Conservation (phyloP, 1,140 invertebrate genomes). For the Bombus turneri region DNA sequence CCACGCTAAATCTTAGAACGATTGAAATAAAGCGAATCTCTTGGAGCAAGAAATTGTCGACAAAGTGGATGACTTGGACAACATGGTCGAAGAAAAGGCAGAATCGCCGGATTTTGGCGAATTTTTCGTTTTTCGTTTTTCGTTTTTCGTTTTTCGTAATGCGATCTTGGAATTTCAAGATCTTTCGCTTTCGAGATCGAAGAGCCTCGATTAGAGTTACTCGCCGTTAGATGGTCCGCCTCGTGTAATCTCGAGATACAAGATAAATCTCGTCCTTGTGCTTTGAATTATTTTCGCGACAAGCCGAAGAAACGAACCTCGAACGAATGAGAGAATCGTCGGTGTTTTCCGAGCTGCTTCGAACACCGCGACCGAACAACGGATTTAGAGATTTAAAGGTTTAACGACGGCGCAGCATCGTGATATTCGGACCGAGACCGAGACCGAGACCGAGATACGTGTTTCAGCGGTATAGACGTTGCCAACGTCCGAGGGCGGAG, state of each 20-base stretch:
- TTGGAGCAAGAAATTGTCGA: too few relatives aligned
- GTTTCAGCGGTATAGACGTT: conserved; percentile 17
- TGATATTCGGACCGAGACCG: background rate
- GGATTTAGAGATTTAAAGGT: background rate
- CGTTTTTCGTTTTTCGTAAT: background rate
- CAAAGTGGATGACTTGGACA: too few relatives aligned
- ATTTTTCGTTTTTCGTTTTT: background rate
- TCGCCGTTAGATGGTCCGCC: background rate
- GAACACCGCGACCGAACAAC: background rate
- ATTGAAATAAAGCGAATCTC: too few relatives aligned
- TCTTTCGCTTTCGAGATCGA: background rate
- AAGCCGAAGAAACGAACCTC: background rate
- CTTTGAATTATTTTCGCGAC: background rate
- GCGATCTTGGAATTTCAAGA: background rate
- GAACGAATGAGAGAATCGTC: background rate
- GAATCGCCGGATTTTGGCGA: background rate
- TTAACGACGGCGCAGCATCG: background rate
- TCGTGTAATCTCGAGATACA: too few relatives aligned
- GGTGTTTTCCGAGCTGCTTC: background rate
- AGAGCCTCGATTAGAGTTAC: background rate
- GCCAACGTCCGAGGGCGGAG: conserved; percentile 4
- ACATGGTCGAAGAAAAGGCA: too few relatives aligned
- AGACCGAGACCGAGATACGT: conserved; percentile 1
- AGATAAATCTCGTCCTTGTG: background rate
- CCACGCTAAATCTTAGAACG: too few relatives aligned